Base-by-base conservation (phyloP, 2,797 vertebrate species). In the Crossoptilon crossoptilon region DNA sequence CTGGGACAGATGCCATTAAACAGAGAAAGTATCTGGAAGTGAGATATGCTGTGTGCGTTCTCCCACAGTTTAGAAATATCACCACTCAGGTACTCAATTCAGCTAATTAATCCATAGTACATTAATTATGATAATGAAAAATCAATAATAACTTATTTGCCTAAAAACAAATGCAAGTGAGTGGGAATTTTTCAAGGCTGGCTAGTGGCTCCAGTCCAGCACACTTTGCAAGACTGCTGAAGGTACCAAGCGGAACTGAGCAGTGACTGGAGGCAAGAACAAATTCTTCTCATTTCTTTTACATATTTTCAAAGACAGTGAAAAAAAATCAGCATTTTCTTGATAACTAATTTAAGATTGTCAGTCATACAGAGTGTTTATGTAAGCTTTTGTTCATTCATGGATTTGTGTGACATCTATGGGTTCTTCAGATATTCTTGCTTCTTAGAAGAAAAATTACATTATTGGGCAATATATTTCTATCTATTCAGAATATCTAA, bases 101-200 rank as follows among this genome's bases (percentile, higher is more conserved):
- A 88, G 82, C 84, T 88, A 87, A 94, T 93, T 93, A 84, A 94
- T 91, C n/a, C 4, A 2, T 88, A 79, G 64, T 53, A 51, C 53
- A 87, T 91, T 93, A 88, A 93, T 94, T 95, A 83, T 80, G 66
- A 70, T 94, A 94, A 94, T 90, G 80, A 87, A 87, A 91, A 94
- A 49, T 33, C 94, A 94, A 93, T 96, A 18, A 84, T 33, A 68
- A 49, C 26, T 69, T 94, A 66, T 77, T 93, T 49, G 64, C 68
- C 58, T 88, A 58, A 90, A 84, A 90, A 6, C 29, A 89, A 74
- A 69, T 59, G 59, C 59, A 63, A 73, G 39, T 44, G 55, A 92
- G 58, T 51, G 70, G 78, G 24, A 68, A 78, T 82, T 90, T 80
- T 88, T 90, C 37, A 77, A 66, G 49, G 49, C 39, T 93, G 72